These are phyloP conservation scores for Corythoichthys haematopterus DNA, from an alignment of 2,113 vertebrate species.

Conservation along the genomic window DNA sequence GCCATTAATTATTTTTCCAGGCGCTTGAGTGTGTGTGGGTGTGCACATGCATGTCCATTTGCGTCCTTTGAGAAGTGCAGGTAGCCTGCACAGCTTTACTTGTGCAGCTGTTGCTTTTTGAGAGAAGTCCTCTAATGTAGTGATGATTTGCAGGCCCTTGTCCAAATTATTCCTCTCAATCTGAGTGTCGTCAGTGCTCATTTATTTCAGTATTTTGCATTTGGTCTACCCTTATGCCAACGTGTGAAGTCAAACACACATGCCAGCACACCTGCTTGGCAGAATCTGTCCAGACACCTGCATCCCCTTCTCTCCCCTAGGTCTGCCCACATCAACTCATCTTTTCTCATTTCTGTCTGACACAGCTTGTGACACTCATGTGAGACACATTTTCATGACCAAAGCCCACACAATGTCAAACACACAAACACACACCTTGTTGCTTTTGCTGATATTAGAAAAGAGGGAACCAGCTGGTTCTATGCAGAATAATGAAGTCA, in stretches of 20 bases:
- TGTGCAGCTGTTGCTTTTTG: conserved; percentile 64
- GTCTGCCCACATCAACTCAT: conserved; percentile 50
- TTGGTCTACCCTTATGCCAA: conserved; percentile 23
- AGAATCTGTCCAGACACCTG: conserved; percentile 67
- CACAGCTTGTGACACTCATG: conserved; percentile 53
- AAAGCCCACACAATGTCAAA: conserved; percentile 14
- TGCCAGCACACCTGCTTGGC: conserved; percentile 53
- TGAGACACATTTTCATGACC: conserved; percentile 59
- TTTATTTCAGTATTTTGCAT: conserved; percentile 60
- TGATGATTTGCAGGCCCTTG: conserved; percentile 61
- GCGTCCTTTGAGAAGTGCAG: conserved; percentile 29
- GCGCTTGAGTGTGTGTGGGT: neutral
- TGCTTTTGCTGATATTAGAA: conserved; percentile 70
- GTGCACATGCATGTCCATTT: conserved; percentile 23
- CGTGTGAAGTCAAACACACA: conserved; percentile 20
- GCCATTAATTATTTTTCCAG: neutral
- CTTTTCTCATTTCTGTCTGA: conserved; percentile 54
- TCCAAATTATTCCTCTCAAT: conserved; percentile 60
- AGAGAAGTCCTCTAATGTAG: conserved; percentile 52
- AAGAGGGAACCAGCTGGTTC: conserved; percentile 66
- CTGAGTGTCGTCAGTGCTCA: conserved; percentile 49
- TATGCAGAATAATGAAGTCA: conserved; percentile 72
- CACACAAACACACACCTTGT: conserved; percentile 30
- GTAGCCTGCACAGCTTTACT: conserved; percentile 29
- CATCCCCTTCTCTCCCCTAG: conserved; percentile 51